Percentiles rank a stretch among this genome's conserved stretches.
Evolutionary conservation across 2,113 vertebrate genomes (phyloP).

Genomic region (Nerophis lumbriciformis): DNA sequence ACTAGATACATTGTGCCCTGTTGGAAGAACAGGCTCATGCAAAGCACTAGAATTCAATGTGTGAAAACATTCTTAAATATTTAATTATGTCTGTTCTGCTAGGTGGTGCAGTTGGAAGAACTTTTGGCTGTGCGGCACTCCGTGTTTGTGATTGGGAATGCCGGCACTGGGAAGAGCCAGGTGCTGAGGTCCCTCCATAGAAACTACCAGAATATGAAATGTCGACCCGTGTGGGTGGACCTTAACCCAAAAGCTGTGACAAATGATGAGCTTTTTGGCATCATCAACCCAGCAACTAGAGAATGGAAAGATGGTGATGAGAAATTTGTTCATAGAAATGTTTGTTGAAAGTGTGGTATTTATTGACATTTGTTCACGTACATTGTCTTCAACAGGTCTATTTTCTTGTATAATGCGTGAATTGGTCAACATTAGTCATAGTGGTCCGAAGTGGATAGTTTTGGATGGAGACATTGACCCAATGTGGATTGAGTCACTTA

Average conservation of each 20-base stretch:
- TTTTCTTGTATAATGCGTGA: slow-evolving; percentile 94
- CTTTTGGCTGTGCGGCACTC: slow-evolving; percentile 89
- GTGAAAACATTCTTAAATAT: background rate
- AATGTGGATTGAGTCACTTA: slow-evolving; percentile 99
- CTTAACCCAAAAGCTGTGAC: slow-evolving; percentile 73
- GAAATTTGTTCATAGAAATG: background rate
- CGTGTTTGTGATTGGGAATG: slow-evolving; percentile 88
- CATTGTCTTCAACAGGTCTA: slow-evolving; percentile 66
- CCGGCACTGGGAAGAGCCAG: slow-evolving; percentile 91
- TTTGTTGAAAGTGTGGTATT: background rate
- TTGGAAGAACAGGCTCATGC: too few relatives aligned
- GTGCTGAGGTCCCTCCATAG: slow-evolving; percentile 85
- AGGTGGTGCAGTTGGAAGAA: slow-evolving; percentile 96
- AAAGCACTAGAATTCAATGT: background rate
- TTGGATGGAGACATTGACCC: slow-evolving; percentile 97
- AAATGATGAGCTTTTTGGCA: slow-evolving; percentile 66
- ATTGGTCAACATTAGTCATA: slow-evolving; percentile 82
- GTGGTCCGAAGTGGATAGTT: slow-evolving; percentile 94
- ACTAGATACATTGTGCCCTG: too few relatives aligned
- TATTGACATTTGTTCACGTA: background rate
- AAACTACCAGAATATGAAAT: slow-evolving; percentile 87
- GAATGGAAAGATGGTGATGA: slow-evolving; percentile 93
- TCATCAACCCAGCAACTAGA: slow-evolving; percentile 77
- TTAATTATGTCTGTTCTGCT: slow-evolving; percentile 3
- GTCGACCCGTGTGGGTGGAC: slow-evolving; percentile 84